Base-by-base conservation (phyloP, 2,113 vertebrate species). In the Myotis lucifugus region DNA sequence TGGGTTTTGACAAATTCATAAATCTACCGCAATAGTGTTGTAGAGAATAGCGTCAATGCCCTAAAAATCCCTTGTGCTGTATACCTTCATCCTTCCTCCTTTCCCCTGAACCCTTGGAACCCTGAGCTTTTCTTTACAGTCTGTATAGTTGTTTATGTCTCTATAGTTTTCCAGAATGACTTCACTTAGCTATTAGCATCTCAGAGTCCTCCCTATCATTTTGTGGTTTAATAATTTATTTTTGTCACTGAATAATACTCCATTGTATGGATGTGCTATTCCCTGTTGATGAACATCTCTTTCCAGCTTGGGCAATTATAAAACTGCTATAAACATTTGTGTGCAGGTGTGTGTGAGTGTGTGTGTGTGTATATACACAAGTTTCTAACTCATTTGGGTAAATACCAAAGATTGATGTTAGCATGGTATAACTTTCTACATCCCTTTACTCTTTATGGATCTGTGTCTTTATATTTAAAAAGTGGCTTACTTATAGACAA, bases 281-380 rank as follows among this genome's bases (percentile, higher is more conserved):
- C 61, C 17, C 78, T 91, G 8, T 8, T 37, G 34, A 67, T 25
- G 42, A 83, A 74, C 42, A 87, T 79, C 37, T 74, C 69, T 56
- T 76, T 83, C 56, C 15, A 37, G 6, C 70, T 74, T 76, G 18
- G 74, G 48, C 56, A 91, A 81, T 79, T 79, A 78, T 82, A 94
- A 94, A 78, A 86, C 46, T 93, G 37, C 85, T 48, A 69, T 83
- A 59, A 89, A 76, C 42, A 77, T 59, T 89, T 94, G 37, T 59
- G 64, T 56, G 21, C 81, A 50, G 73, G n/a, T 13, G 18, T 23
- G 67, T 42, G 11, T 85, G 15, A 4, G 18, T 73, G 21, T 88
- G 40, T 32, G 13, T 67, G 85, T 84, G 13, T 61, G 59, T 11
- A 9, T 52, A 10, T n/a, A 37, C 27, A 61, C 29, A 73, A 85